Evolutionary conservation across 2,113 vertebrate species (phyloP), one percentile per base, ranked within the genome.

Genomic region (Spheniscus mendiculus): DNA sequence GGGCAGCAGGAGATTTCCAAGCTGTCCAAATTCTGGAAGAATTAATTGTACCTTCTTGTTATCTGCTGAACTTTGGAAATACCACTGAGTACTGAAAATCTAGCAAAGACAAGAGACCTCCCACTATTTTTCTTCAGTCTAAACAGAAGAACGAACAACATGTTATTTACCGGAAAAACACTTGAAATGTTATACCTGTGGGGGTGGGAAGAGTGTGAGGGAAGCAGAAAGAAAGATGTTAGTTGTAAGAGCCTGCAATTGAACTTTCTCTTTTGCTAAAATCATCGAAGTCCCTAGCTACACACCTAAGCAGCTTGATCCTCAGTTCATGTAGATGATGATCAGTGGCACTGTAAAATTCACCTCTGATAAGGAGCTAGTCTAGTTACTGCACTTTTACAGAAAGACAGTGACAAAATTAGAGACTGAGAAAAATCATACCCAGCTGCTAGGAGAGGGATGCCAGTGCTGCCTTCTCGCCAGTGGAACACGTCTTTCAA

Each of bases 21-120:
- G 50, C 69, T 89, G 86, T 93, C 58, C 25, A 80, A 12, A 76
- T 49, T 83, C 38, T 73, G 44, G 59, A 70, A 92, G 58, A 92
- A 87, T 89, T 93, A 91, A 83, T 80, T 78, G 21, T 80, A 67
- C 16, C 49, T 85, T 92, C 73, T 65, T 83, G 36, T 70, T 93
- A 52, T 62, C 62, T 78, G 55, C 55, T 89, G 83, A 94, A 93
- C 63, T 89, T 89, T 63, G 62, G 55, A 94, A 97, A 94, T 85
- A 87, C 15, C 73, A 83, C 53, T 0, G 22, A 85, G 20, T 62
- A 63, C n/a, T 45, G 34, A 89, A 92, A 93, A 95, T 40, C 40
- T 42, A 85, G 58, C 50, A 80, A 58, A 91, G 71, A 71, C 47
- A 73, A 58, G 44, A 96, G 11, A 58, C 40, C n/a, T 82, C 55